These are phyloP conservation scores for Bubo scandiacus DNA, from an alignment of 2,113 vertebrate genomes.

Conservation along the genomic window DNA sequence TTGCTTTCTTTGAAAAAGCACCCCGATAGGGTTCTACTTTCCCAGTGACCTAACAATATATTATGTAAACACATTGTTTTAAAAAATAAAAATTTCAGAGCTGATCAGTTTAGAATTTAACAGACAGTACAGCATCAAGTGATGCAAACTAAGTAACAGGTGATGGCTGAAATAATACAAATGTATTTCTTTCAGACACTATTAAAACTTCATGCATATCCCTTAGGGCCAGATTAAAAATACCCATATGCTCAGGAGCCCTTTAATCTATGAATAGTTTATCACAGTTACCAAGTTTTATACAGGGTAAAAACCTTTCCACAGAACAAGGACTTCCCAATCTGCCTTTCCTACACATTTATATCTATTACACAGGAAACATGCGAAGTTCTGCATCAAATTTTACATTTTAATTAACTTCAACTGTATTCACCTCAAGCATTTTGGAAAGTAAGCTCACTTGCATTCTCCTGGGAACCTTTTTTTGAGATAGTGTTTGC, in stretches of 20 bases:
- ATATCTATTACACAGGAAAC: not conserved
- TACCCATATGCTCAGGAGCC: not conserved
- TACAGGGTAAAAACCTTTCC: not conserved
- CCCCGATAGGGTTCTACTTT: not conserved
- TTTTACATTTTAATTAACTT: conserved; percentile 1
- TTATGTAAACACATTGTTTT: not conserved
- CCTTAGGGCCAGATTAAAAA: not conserved
- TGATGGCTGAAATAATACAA: not conserved
- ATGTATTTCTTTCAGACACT: not conserved
- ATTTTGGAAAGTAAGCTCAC: not conserved
- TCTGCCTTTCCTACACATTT: not conserved
- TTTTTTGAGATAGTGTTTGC: not conserved
- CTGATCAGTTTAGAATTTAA: not conserved
- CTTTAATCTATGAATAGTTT: not conserved
- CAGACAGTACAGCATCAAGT: not conserved
- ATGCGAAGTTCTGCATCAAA: not conserved
- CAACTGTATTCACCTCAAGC: not conserved
- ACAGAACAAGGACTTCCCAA: not conserved
- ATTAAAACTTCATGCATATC: not conserved
- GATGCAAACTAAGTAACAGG: not conserved
- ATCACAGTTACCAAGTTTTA: not conserved
- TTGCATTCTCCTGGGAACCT: not conserved
- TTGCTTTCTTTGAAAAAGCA: not conserved
- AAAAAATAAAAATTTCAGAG: not conserved
- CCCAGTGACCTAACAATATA: not conserved